phyloP scores from a whole-genome alignment of 2,113 vertebrate genomes.

The Sminthopsis crassicaudata region DNA sequence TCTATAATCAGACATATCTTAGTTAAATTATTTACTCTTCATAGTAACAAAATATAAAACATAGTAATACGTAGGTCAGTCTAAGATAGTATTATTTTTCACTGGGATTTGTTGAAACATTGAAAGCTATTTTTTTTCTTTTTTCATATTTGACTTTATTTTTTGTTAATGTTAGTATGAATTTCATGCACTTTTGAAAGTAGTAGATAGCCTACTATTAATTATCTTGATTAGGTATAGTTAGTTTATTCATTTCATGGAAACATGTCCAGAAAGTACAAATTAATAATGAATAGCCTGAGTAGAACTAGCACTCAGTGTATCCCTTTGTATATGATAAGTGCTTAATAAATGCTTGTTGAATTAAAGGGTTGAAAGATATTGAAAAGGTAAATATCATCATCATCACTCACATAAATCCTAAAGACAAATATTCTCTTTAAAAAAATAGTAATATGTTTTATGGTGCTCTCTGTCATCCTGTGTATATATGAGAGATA shows the following conservation, averaged over 20 bases:
- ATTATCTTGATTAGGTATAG: neutral
- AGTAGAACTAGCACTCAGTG: neutral
- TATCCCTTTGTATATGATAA: no score
- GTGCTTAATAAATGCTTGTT: no score
- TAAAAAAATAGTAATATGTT: neutral
- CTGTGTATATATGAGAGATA: neutral
- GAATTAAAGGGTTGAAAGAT: no score
- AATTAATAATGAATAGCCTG: neutral
- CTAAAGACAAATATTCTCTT: neutral
- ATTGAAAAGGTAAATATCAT: no score
- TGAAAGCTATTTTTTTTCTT: neutral
- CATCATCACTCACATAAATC: neutral
- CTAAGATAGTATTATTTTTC: neutral
- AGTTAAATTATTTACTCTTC: constrained; percentile 38
- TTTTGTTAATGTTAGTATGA: neutral
- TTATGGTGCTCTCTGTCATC: neutral
- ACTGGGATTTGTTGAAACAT: neutral
- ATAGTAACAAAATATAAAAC: constrained; percentile 57
- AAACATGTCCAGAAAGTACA: neutral
- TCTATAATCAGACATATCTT: constrained; percentile 6
- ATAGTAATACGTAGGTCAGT: neutral
- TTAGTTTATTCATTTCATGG: neutral
- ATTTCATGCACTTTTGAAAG: constrained; percentile 8
- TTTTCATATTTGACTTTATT: neutral
- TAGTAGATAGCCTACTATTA: neutral